Evolutionary conservation across 2,797 vertebrate species (phyloP).

Genomic region (Acipenser transmontanus): DNA sequence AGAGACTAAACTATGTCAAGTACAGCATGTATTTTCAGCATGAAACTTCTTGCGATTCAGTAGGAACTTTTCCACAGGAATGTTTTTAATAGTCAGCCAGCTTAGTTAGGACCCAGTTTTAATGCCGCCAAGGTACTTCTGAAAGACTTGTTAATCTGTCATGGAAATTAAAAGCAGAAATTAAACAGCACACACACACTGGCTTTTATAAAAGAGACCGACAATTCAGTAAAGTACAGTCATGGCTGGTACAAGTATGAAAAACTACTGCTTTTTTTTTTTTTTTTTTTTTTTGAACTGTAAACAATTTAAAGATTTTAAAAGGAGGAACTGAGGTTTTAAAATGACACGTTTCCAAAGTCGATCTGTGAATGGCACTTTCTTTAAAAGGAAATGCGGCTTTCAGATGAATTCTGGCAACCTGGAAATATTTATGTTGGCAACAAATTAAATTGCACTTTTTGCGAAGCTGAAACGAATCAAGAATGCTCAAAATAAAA

Average conservation of each 20-base stretch:
- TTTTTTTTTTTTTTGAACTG: not conserved
- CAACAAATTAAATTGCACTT: not conserved
- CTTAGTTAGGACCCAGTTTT: not conserved
- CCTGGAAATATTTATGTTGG: not conserved
- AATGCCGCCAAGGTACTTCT: not conserved
- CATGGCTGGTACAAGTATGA: too few species aligned
- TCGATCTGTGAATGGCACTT: not conserved
- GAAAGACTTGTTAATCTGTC: not conserved
- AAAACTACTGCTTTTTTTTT: not conserved
- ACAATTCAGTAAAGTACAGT: too few species aligned
- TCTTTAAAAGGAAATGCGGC: not conserved
- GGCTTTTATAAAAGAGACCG: not conserved
- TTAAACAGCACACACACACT: not conserved
- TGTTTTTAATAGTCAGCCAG: not conserved
- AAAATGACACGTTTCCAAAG: not conserved
- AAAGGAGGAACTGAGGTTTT: not conserved
- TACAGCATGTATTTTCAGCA: not conserved
- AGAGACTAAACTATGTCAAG: not conserved
- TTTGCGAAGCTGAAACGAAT: not conserved
- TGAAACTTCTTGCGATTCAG: not conserved
- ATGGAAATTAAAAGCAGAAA: not conserved
- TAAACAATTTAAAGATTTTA: not conserved
- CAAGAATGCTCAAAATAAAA: not conserved
- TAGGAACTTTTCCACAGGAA: not conserved
- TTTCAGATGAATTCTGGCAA: not conserved